Evolutionary conservation across 92 coral and sea anemone genomes (phyloP).

Genomic region (Heteractis magnifica): DNA sequence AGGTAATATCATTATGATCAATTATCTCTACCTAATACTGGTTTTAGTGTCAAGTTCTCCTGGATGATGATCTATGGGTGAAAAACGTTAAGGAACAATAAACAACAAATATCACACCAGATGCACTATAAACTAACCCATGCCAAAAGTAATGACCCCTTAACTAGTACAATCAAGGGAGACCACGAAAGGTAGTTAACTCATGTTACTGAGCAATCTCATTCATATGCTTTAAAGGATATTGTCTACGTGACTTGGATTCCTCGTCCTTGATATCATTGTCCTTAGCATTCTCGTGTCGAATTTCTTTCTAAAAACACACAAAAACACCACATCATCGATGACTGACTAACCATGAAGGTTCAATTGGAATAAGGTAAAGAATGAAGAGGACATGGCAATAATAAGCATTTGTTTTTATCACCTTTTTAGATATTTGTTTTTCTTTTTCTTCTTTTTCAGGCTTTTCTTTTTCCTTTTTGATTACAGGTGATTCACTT

Average conservation of each 20-base stretch:
- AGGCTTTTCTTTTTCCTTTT: slow-evolving; percentile 66
- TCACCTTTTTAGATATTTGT: slow-evolving; percentile 64
- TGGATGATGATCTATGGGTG: slow-evolving; percentile 41
- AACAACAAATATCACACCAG: background rate
- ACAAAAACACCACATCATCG: background rate
- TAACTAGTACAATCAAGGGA: too few relatives aligned
- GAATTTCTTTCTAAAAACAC: slow-evolving; percentile 55
- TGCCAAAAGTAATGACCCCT: too few relatives aligned
- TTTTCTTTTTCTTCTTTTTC: slow-evolving; percentile 62
- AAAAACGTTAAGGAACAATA: slow-evolving; percentile 20
- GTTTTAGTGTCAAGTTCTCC: slow-evolving; percentile 29
- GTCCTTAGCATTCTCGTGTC: slow-evolving; percentile 54
- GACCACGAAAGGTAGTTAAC: background rate
- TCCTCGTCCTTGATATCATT: slow-evolving; percentile 61
- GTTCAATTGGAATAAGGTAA: too few relatives aligned
- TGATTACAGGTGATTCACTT: slow-evolving; percentile 44
- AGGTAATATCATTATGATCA: background rate
- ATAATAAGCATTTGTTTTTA: background rate
- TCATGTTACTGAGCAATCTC: background rate
- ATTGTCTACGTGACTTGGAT: slow-evolving; percentile 61
- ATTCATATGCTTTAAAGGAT: slow-evolving; percentile 36
- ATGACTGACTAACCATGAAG: background rate
- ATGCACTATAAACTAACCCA: too few relatives aligned
- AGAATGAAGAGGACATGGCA: too few relatives aligned
- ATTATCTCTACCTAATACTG: background rate